A percentile compares a stretch with the other conserved stretches of the same genome.
These are phyloP conservation scores for Tenthredo distinguenda DNA, from an alignment of 2,888 invertebrate genomes.

Conservation along the genomic window DNA sequence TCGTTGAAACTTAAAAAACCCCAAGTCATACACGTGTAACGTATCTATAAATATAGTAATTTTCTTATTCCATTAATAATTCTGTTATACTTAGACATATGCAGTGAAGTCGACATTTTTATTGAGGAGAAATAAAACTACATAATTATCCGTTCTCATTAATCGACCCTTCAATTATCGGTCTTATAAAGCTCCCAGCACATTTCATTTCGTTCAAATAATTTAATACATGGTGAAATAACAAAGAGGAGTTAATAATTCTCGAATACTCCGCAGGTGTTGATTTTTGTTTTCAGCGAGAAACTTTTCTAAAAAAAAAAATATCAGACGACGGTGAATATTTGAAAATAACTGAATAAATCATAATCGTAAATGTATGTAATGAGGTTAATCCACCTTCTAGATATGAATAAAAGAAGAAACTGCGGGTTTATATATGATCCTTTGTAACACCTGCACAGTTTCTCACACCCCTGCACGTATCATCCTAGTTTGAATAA, in stretches of 20 bases:
- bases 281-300: too few species aligned
- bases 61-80: neutral
- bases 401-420: neutral
- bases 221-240: neutral
- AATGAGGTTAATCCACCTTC: neutral
- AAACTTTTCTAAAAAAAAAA: neutral
- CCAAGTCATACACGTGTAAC: constrained; percentile 24
- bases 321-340: neutral
- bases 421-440: neutral
- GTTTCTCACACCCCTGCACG: neutral
- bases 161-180: neutral
- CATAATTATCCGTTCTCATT: neutral
- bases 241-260: neutral
- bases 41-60: neutral
- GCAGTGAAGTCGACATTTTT: neutral
- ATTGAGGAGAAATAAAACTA: neutral
- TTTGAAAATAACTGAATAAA: neutral
- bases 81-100: neutral
- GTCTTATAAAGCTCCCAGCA: neutral
- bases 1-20: neutral
- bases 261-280: neutral
- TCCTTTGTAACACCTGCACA: neutral
- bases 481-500: neutral
- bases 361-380: neutral
- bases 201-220: neutral